Conservation (phyloP, 2,113 vertebrate species). For the Rousettus leschenaultii region DNA sequence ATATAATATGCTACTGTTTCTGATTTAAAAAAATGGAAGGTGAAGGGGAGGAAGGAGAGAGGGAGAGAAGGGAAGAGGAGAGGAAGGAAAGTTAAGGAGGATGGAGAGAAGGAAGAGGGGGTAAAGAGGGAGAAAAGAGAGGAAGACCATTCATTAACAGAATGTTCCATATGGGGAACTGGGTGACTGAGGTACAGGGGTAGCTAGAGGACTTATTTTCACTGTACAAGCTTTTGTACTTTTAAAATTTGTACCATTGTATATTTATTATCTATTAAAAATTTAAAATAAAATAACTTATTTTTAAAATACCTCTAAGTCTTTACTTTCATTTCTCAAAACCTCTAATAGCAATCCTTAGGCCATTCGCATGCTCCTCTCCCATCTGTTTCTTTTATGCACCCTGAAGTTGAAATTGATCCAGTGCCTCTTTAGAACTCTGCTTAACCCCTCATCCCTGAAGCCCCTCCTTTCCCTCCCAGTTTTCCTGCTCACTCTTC, state of each 20-base stretch:
- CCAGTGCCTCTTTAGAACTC: not conserved
- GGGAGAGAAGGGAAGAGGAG: too few species aligned
- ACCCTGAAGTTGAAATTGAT: not conserved
- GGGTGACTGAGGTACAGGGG: not conserved
- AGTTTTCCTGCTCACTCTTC: too few species aligned
- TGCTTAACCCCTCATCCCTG: not conserved
- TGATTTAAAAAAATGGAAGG: not conserved
- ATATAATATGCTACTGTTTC: not conserved
- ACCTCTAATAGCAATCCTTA: not conserved
- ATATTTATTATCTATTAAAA: not conserved
- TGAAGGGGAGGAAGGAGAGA: too few species aligned
- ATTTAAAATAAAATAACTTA: conserved; percentile 24
- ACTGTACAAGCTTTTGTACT: not conserved
- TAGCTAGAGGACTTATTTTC: not conserved
- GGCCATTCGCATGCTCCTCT: not conserved
- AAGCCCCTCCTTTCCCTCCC: too few species aligned
- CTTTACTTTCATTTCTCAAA: conserved; percentile 22
- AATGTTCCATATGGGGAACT: not conserved
- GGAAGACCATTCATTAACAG: not conserved
- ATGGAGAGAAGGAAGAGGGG: too few species aligned
- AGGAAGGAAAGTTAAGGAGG: not conserved
- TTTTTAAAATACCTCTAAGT: not conserved
- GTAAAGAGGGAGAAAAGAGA: not conserved
- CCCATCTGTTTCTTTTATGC: not conserved
- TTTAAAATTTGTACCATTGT: not conserved